A percentile compares a stretch with the other conserved stretches of the same genome.
phyloP scores from a whole-genome alignment of 2,113 vertebrate species.

The Amblyopsis rosae region DNA sequence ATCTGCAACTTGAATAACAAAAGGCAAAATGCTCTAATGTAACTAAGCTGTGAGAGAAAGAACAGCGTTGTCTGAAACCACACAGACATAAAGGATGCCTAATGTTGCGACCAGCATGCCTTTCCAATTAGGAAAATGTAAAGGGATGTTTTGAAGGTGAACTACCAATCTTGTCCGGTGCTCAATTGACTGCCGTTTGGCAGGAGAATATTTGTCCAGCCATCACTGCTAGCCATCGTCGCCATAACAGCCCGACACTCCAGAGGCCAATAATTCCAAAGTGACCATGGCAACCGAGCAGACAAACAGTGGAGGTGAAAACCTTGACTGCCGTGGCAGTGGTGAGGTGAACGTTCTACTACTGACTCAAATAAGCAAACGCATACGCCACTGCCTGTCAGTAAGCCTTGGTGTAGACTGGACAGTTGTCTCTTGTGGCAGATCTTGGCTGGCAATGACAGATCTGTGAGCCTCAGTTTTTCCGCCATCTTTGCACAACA shows the following conservation, averaged over 20 bases:
- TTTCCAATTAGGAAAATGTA: constrained; percentile 4
- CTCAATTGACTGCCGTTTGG: constrained; percentile 32
- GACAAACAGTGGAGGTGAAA: constrained; percentile 55
- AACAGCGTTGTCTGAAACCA: background rate
- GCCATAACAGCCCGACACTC: constrained; percentile 43
- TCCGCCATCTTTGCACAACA: constrained; percentile 38
- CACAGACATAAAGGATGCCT: background rate
- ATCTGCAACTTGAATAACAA: background rate
- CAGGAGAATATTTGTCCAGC: constrained; percentile 28
- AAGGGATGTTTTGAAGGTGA: constrained; percentile 1
- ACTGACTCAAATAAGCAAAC: constrained; percentile 60
- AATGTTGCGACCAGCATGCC: background rate
- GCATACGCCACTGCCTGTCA: constrained; percentile 55
- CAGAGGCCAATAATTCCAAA: constrained; percentile 23
- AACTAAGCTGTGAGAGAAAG: background rate
- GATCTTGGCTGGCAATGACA: constrained; percentile 39
- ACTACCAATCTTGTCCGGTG: background rate
- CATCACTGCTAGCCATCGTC: constrained; percentile 32
- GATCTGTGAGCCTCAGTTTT: constrained; percentile 56
- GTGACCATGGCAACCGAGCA: constrained; percentile 50
- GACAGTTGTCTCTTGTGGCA: background rate
- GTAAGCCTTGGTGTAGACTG: constrained; percentile 36
- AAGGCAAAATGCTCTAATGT: background rate
- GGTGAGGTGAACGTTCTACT: constrained; percentile 31
- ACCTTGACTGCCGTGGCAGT: constrained; percentile 32